Percentiles rank a stretch among this genome's conserved stretches.
Conservation (phyloP, 2,797 vertebrate species). For the Monodelphis domestica region DNA sequence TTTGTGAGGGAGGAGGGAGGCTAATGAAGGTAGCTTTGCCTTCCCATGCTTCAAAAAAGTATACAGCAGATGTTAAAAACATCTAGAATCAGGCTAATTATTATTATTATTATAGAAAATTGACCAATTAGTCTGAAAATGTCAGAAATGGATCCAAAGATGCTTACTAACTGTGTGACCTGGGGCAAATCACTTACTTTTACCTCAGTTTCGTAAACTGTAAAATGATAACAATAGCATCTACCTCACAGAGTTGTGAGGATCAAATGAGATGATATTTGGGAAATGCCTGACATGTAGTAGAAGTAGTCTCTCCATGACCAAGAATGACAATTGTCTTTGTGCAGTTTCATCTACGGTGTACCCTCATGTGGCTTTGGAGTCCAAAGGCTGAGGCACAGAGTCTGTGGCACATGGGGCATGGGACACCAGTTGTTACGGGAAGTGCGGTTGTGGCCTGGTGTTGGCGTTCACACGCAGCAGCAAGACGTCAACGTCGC, state of each 20-base stretch:
- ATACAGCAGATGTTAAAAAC: background rate
- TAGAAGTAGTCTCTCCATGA: too few relatives aligned
- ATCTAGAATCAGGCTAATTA: background rate
- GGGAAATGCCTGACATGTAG: background rate
- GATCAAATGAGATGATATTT: background rate
- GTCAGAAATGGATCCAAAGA: background rate
- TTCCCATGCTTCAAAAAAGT: background rate
- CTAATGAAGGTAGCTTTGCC: background rate
- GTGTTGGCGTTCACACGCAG: too few relatives aligned
- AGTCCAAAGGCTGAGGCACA: too few relatives aligned
- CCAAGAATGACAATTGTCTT: too few relatives aligned
- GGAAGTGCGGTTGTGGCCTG: too few relatives aligned
- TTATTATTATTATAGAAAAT: background rate
- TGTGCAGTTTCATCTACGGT: too few relatives aligned
- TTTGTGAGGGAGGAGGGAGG: background rate
- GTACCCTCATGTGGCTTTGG: too few relatives aligned
- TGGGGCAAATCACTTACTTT: background rate
- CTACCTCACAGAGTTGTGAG: background rate
- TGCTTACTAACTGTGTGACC: background rate
- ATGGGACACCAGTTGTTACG: too few relatives aligned
- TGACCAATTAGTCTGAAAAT: background rate
- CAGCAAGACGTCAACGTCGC: too few relatives aligned
- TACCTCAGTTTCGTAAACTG: background rate
- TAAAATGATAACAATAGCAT: background rate
- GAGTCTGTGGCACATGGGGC: too few relatives aligned